A percentile compares a stretch with the other conserved stretches of the same genome.
Conservation (phyloP, 53 echinoderm and acorn worm species). For the Antedon mediterranea region DNA sequence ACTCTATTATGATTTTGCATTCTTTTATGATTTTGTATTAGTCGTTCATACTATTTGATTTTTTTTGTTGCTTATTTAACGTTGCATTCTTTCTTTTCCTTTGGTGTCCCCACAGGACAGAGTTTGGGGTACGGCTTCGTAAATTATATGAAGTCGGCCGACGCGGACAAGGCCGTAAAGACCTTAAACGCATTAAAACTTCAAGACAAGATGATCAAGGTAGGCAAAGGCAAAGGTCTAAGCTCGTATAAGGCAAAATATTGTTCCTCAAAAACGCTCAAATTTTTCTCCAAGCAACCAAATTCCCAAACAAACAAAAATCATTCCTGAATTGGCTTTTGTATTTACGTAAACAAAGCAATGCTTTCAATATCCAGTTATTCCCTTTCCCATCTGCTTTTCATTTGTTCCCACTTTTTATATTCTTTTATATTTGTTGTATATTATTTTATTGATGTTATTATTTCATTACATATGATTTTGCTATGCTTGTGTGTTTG, state of each 20-base stretch:
- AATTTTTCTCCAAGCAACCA: neutral
- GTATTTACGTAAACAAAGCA: neutral
- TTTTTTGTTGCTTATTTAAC: slow-evolving; percentile 7
- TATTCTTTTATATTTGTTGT: neutral
- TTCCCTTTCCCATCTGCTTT: neutral
- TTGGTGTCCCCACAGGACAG: slow-evolving; percentile 76
- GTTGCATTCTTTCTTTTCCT: slow-evolving; percentile 36
- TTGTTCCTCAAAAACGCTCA: neutral
- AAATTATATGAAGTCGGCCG: slow-evolving; percentile 93
- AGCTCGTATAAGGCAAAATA: neutral
- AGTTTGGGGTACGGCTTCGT: slow-evolving; percentile 99
- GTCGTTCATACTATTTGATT: neutral
- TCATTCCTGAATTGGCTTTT: neutral
- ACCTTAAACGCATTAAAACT: slow-evolving; percentile 86
- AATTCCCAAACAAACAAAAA: neutral
- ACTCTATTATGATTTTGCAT: slow-evolving; percentile 11
- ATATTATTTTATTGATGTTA: neutral
- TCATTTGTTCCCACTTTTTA: neutral
- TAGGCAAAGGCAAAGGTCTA: slow-evolving; percentile 18
- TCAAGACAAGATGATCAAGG: slow-evolving; percentile 93
- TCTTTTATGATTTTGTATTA: slow-evolving; percentile 21
- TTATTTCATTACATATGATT: neutral
- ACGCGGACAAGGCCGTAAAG: slow-evolving; percentile 83
- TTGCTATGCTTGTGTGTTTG: neutral
- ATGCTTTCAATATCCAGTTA: neutral